A percentile compares a stretch with the other conserved stretches of the same genome.
These are phyloP conservation scores for Coluber constrictor DNA, from an alignment of 2,797 vertebrate species.

Conservation along the genomic window DNA sequence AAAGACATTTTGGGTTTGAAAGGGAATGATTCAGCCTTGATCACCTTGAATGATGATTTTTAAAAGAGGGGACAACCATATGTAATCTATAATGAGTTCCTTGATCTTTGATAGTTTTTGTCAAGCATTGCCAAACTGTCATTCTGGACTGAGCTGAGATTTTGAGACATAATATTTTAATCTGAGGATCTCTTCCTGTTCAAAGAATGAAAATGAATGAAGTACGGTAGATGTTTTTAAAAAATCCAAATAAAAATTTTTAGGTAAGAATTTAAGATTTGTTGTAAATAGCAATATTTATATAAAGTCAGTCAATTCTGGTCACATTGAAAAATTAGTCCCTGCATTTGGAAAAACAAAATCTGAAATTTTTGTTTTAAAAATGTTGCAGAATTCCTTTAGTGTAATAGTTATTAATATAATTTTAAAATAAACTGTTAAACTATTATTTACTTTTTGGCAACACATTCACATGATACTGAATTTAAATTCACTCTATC, in stretches of 20 bases:
- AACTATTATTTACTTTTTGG: constrained; percentile 25
- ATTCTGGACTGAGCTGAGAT: not conserved
- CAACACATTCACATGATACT: not conserved
- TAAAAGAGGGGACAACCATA: not conserved
- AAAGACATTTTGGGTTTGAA: not conserved
- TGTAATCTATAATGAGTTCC: not conserved
- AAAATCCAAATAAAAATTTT: not conserved
- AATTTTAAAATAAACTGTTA: constrained; percentile 39
- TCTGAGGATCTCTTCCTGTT: constrained; percentile 27
- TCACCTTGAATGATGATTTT: not conserved
- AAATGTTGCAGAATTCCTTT: not conserved
- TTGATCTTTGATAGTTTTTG: not conserved
- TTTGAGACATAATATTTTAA: not conserved
- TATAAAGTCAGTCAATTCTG: constrained; percentile 8
- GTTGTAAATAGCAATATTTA: not conserved
- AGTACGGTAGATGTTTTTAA: constrained; percentile 7
- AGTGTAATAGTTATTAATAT: not conserved
- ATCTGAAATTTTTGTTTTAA: constrained; percentile 34
- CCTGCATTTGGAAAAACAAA: constrained; percentile 21
- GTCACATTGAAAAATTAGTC: not conserved
- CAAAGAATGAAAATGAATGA: constrained; percentile 9
- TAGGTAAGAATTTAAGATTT: not conserved
- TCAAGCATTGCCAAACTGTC: not conserved
- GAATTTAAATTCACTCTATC: not conserved
- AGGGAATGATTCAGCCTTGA: not conserved